Base-by-base conservation (phyloP, 2,888 invertebrate species). In the Lepetodrilus schrolli region DNA sequence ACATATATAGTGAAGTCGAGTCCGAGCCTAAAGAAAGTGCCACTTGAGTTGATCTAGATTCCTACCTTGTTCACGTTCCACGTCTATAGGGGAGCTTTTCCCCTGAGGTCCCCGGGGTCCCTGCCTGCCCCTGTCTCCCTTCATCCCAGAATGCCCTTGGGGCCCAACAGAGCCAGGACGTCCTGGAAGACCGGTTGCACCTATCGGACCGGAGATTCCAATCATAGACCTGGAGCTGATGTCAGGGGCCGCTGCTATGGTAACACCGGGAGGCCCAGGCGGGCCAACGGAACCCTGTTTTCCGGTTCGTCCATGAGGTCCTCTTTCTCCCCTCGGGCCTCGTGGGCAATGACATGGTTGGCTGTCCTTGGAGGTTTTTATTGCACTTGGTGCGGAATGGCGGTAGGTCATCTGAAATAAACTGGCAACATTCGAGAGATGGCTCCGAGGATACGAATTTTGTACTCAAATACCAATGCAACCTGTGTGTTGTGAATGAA, bases 381-480 rank as follows among this genome's bases (percentile, higher is more conserved):
- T 26, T 23, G 68, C 68, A 47, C 43, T 68, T 23, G 68, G 68
- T 43, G 47, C 38, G 43, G 68, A 43, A 38, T 68, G 68, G 48
- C 23, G 21, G 47, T 68, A 68, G 10, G 68, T 68, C 47, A 68
- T 38, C 68, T 68, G 68, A 47, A 68, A 68, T 17, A 17, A 50
- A n/a, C n/a, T n/a, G n/a, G n/a, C n/a, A n/a, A n/a, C n/a, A n/a
- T n/a, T n/a, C n/a, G n/a, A n/a, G n/a, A n/a, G n/a, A n/a, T n/a
- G n/a, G n/a, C n/a, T 38, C 8, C 8, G 7, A 38, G 38, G 10
- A 8, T 38, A 38, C 38, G 38, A 10, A 38, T 10, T 8, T 10
- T n/a, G n/a, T n/a, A n/a, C n/a, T n/a, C n/a, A n/a, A n/a, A n/a
- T n/a, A n/a, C n/a, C n/a, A n/a, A n/a, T n/a, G n/a, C n/a, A n/a